Conservation (phyloP, 2,888 invertebrate species). For the Antheraea assamensis region DNA sequence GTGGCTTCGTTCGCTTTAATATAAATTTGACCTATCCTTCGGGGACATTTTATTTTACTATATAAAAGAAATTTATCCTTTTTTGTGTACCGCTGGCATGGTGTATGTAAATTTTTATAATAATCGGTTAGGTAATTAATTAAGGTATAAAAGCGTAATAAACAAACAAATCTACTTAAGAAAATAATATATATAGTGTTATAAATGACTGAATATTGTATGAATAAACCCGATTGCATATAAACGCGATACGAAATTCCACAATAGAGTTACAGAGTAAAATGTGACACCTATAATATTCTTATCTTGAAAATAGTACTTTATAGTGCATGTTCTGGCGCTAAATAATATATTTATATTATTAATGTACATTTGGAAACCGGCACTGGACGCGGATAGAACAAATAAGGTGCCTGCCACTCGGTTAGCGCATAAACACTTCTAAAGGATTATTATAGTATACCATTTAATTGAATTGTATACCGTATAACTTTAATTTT, state of each 20-base stretch:
- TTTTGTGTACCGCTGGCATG: too few species aligned
- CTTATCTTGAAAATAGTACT: neutral
- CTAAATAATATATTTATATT: constrained; percentile 4
- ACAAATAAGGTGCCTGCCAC: neutral
- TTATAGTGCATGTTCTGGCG: neutral
- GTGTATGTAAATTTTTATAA: too few species aligned
- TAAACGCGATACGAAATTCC: neutral
- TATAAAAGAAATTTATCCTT: too few species aligned
- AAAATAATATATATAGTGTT: too few species aligned
- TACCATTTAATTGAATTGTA: constrained; percentile 4
- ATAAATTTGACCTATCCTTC: too few species aligned
- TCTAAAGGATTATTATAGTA: neutral
- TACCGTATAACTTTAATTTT: neutral
- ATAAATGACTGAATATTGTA: too few species aligned
- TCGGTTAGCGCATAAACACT: neutral
- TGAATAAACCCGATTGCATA: neutral
- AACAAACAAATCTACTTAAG: too few species aligned
- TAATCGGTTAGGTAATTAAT: too few species aligned
- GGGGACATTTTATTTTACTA: too few species aligned
- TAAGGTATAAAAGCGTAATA: too few species aligned
- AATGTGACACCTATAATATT: neutral
- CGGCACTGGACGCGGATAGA: neutral
- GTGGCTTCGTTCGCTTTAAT: too few species aligned
- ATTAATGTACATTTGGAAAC: neutral
- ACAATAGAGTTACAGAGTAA: neutral